Conservation (phyloP, 1,140 invertebrate genomes). For the Maniola jurtina region DNA sequence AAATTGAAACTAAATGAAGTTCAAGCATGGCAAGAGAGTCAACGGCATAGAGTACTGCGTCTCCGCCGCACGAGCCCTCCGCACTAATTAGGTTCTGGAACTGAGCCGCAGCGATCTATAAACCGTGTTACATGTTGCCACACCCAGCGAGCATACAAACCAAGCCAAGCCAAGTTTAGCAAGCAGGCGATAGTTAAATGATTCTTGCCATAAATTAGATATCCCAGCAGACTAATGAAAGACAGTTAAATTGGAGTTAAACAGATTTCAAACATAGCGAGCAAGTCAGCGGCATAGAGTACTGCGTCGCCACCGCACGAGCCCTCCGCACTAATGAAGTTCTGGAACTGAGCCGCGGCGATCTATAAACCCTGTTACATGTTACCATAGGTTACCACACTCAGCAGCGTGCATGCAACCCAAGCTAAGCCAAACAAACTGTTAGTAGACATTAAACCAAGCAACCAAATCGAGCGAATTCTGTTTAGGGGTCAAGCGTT, state of each 20-base stretch:
- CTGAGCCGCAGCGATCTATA: constrained; percentile 67
- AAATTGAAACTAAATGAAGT: neutral
- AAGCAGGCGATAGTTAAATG: no score
- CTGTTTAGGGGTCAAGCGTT: no score
- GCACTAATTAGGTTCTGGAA: constrained; percentile 69
- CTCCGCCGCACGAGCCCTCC: constrained; percentile 48
- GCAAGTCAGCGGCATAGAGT: constrained; percentile 5
- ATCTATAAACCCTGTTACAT: constrained; percentile 51
- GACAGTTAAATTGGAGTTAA: no score
- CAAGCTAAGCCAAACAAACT: neutral
- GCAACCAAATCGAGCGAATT: no score
- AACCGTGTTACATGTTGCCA: constrained; percentile 28
- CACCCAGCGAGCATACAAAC: constrained; percentile 34
- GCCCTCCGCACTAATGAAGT: constrained; percentile 59
- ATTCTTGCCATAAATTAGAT: no score
- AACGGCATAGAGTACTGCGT: constrained; percentile 12
- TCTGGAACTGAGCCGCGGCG: constrained; percentile 71
- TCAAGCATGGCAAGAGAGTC: constrained; percentile 35
- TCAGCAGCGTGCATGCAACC: constrained; percentile 33
- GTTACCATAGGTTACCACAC: constrained; percentile 30
- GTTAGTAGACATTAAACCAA: no score
- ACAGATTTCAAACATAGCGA: constrained; percentile 34
- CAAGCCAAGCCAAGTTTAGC: constrained; percentile 10
- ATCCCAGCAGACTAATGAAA: no score
- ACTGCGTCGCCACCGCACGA: constrained; percentile 38